These are phyloP conservation scores for Philotrypesis tridentata DNA, from an alignment of 1,140 invertebrate species.

Conservation along the genomic window DNA sequence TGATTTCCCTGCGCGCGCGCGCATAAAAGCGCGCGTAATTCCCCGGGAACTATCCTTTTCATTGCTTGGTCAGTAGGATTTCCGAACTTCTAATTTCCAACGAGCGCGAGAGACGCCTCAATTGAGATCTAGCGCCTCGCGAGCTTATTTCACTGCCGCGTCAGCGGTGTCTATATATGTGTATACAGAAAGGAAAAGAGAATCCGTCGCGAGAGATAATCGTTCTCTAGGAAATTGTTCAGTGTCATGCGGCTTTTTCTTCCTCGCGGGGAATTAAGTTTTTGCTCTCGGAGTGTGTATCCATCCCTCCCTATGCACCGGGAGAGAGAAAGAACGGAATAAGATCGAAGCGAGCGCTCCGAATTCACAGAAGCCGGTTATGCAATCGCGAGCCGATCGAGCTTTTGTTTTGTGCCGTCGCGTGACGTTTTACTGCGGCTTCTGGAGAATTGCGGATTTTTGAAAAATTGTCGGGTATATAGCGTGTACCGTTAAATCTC, in stretches of 20 bases:
- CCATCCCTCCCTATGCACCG: too few relatives aligned
- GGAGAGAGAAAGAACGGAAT: too few relatives aligned
- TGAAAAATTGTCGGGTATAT: too few relatives aligned
- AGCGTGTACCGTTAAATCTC: too few relatives aligned
- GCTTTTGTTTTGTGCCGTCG: slow-evolving; percentile 8
- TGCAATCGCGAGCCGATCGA: slow-evolving; percentile 39
- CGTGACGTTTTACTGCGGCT: neutral
- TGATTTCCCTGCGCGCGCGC: too few relatives aligned
- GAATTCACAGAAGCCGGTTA: slow-evolving; percentile 38
- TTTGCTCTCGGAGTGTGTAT: neutral
- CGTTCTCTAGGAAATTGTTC: neutral
- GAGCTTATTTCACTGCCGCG: slow-evolving; percentile 11
- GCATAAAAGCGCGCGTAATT: too few relatives aligned
- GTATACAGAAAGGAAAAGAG: too few relatives aligned
- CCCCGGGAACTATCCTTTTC: too few relatives aligned
- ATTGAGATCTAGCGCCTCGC: slow-evolving; percentile 4
- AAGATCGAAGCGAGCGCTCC: neutral
- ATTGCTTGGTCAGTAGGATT: too few relatives aligned
- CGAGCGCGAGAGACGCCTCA: neutral
- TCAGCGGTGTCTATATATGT: too few relatives aligned
- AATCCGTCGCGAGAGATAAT: neutral
- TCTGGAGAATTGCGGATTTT: too few relatives aligned
- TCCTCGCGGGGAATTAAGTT: neutral
- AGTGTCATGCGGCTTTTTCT: slow-evolving; percentile 15
- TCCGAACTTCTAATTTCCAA: neutral